Evolutionary conservation across 1,140 invertebrate species (phyloP).

Genomic region (Drosophila sproati): DNA sequence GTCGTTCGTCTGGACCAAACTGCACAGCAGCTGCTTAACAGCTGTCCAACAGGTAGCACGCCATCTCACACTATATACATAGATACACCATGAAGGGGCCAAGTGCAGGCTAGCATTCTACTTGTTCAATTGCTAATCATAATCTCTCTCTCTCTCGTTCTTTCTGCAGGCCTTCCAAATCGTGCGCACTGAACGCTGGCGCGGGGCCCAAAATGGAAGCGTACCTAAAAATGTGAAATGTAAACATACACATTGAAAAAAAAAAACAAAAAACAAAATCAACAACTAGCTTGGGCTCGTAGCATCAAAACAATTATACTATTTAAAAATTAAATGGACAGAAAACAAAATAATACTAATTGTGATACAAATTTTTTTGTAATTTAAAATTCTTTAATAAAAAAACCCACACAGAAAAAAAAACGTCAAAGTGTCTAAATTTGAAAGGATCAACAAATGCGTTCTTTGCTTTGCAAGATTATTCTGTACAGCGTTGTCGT

Average conservation of each 20-base stretch:
- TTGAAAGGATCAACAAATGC: neutral
- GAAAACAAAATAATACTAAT: constrained; percentile 78
- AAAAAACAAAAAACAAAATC: neutral
- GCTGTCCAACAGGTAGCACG: too few relatives aligned
- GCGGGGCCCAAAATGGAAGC: constrained; percentile 19
- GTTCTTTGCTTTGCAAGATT: neutral
- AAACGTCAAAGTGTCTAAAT: neutral
- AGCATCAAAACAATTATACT: constrained; percentile 53
- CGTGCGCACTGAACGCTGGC: constrained; percentile 47
- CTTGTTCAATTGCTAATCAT: neutral
- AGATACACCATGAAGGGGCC: too few relatives aligned
- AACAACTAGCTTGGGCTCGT: constrained; percentile 32
- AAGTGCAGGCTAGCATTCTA: too few relatives aligned
- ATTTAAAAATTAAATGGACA: constrained; percentile 58
- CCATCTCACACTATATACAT: too few relatives aligned
- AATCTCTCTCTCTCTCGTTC: neutral
- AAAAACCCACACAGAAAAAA: constrained; percentile 42
- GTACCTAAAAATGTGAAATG: constrained; percentile 47
- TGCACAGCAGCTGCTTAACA: too few relatives aligned
- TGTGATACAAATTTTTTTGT: constrained; percentile 81
- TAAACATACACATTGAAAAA: constrained; percentile 27
- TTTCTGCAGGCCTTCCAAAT: constrained; percentile 51
- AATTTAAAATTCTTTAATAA: constrained; percentile 79
- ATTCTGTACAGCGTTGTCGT: too few relatives aligned
- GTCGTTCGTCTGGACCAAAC: too few relatives aligned